Evolutionary conservation across 2,113 vertebrate genomes (phyloP), one percentile per base, ranked within the genome.

Genomic region (Peromyscus maniculatus): DNA sequence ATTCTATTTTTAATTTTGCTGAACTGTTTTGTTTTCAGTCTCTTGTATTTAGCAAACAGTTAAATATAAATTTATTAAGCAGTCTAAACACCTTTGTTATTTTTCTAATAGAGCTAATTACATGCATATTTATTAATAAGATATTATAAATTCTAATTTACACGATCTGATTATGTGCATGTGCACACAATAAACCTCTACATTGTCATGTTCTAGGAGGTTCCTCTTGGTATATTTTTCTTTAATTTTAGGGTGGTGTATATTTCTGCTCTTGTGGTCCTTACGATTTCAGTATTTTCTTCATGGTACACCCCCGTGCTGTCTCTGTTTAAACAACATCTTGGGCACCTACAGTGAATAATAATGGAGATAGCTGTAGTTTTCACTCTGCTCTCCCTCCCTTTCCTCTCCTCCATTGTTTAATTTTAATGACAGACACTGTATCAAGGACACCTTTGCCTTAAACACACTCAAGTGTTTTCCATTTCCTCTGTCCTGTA

Each of bases 401-500:
- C 24, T 28, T 55, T 31, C 52, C 28, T 94, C 10, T 75, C 19
- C 9, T 31, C 15, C 2, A 2, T 71, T 83, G 87, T 19, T 87
- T 31, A 75, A 46, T 83, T 95, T 93, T 78, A 87, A 87, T 84
- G 43, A 74, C 39, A 91, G 77, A 52, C 36, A 74, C 13, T 55
- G 66, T 13, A 33, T 89, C 52, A 46, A 52, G 46, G 57, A n/a
- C 78, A 43, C 66, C 36, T 36, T 59, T 49, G 5, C 83, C 7
- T 89, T 89, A 92, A 7, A 82, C 19, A 62, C 79, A 12, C 19
- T 80, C 55, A 74, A 12, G 28, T 10, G 49, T 67, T 74, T 89
- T 31, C 72, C 33, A 57, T 24, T 89, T 89, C 22, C 8, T 92
- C 83, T 87, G 7, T 59, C 52, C 79, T 92, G 0, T n/a, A 36